Conservation (phyloP, 2,888 invertebrate species). For the Cantharis rufa region DNA sequence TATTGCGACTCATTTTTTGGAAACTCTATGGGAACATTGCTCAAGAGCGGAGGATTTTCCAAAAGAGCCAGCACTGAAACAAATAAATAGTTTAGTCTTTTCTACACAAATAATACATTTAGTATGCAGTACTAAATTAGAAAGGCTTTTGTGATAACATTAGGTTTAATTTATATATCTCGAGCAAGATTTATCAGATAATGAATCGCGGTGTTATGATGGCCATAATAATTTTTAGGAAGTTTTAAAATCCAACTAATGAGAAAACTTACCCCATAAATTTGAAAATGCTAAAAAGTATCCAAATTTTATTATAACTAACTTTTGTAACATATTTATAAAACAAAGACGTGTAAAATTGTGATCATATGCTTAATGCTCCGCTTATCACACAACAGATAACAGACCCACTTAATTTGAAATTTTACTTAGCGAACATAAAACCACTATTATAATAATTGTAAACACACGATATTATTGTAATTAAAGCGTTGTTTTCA, state of each 20-base stretch:
- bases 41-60: background rate
- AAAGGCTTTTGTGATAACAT: background rate
- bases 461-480: background rate
- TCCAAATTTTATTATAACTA: background rate
- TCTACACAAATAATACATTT: background rate
- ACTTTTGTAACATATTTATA: background rate
- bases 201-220: background rate
- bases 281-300: background rate
- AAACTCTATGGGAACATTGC: constrained; percentile 18
- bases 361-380: background rate
- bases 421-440: background rate
- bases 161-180: background rate
- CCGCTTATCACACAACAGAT: background rate
- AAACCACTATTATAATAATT: background rate
- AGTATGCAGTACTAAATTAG: background rate
- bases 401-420: background rate
- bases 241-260: background rate
- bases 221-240: background rate
- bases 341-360: background rate
- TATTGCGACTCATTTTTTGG: constrained; percentile 24
- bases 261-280: background rate
- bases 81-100: background rate
- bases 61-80: background rate
- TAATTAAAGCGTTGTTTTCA: background rate
- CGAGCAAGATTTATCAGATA: background rate